These are phyloP conservation scores for Diachrysia chrysitis DNA, from an alignment of 2,888 invertebrate species.

Conservation along the genomic window DNA sequence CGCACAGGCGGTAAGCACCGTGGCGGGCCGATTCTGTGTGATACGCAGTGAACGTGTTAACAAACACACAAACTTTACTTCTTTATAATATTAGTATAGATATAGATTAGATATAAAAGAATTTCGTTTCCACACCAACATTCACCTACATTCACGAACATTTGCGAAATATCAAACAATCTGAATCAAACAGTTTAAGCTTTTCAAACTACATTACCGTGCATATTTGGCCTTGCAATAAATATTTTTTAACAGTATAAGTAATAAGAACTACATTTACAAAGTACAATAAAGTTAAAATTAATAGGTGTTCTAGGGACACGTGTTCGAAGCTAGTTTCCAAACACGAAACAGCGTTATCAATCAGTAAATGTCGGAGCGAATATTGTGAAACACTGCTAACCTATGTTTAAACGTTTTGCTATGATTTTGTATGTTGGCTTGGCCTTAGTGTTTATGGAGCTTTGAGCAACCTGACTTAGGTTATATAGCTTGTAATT, in stretches of 20 bases:
- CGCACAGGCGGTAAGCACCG: too few species aligned
- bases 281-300: constrained; percentile 39
- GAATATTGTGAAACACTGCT: constrained; percentile 51
- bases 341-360: constrained; percentile 57
- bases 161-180: constrained; percentile 9
- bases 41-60: too few species aligned
- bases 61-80: too few species aligned
- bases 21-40: too few species aligned
- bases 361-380: constrained; percentile 63
- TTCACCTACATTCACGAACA: not conserved
- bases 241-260: constrained; percentile 34
- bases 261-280: constrained; percentile 37
- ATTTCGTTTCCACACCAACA: too few species aligned
- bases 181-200: not conserved
- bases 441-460: constrained; percentile 19
- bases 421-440: constrained; percentile 19
- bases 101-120: too few species aligned
- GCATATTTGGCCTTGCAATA: constrained; percentile 37
- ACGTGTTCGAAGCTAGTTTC: constrained; percentile 50
- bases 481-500: not conserved
- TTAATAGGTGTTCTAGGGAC: constrained; percentile 48
- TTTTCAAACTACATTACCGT: constrained; percentile 19
- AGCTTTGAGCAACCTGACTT: constrained; percentile 1
- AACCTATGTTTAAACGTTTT: constrained; percentile 43
- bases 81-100: too few species aligned